Conservation (phyloP, 2,888 invertebrate genomes). For the Drosophila demipolita region DNA sequence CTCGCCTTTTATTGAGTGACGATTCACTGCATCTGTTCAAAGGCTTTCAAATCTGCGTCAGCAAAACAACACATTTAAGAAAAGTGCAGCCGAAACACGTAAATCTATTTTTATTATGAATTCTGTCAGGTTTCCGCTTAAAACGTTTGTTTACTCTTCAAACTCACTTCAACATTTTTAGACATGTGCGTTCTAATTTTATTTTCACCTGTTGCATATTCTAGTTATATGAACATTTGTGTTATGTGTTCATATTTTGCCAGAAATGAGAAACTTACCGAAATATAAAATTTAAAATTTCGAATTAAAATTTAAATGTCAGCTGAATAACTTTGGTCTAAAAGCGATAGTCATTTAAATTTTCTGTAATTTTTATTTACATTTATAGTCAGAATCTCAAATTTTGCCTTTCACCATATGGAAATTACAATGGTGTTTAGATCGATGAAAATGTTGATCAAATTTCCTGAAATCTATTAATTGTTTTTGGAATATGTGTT, state of each 20-base stretch:
- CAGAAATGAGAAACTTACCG: not conserved
- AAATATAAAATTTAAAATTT: not conserved
- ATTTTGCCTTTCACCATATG: no score
- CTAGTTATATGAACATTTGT: not conserved
- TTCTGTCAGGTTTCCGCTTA: not conserved
- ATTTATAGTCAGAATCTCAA: no score
- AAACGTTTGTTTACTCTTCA: not conserved
- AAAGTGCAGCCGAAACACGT: not conserved
- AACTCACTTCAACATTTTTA: not conserved
- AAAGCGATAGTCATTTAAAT: not conserved
- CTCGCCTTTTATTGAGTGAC: not conserved
- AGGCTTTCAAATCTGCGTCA: not conserved
- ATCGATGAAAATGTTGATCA: not conserved
- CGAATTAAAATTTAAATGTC: not conserved
- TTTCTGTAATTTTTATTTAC: not conserved
- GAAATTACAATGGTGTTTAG: no score
- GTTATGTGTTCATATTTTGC: not conserved
- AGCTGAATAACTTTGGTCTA: not conserved
- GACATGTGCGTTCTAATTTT: not conserved
- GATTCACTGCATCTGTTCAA: slow-evolving; percentile 3
- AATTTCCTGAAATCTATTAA: not conserved
- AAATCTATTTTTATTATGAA: not conserved
- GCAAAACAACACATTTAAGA: not conserved
- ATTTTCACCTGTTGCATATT: not conserved
- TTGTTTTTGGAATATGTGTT: not conserved